Percentiles rank a stretch among this genome's conserved stretches.
Conservation (phyloP, 2,113 vertebrate genomes). For the Peromyscus californicus region DNA sequence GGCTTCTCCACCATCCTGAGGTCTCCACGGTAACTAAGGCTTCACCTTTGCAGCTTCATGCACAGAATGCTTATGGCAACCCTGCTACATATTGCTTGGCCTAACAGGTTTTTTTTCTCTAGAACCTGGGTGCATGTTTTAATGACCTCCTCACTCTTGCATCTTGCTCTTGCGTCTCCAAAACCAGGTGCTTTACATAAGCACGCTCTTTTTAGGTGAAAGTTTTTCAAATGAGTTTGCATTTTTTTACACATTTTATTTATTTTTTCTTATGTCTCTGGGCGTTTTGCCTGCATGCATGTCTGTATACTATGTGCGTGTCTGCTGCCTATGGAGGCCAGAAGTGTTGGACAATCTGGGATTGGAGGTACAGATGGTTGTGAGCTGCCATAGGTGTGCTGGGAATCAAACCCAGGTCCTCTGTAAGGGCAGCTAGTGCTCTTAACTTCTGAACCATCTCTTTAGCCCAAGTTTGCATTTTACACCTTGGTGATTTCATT, state of each 20-base stretch:
- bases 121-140: neutral
- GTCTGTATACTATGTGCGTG: neutral
- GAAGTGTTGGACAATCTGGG: neutral
- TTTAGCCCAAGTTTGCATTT: neutral
- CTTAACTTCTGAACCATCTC: neutral
- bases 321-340: neutral
- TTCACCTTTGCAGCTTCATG: neutral
- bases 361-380: neutral
- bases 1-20: neutral
- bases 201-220: too few species aligned
- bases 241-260: neutral
- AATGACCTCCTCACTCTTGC: too few species aligned
- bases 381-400: neutral
- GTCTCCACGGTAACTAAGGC: neutral
- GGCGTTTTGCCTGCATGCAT: neutral
- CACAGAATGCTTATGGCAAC: neutral
- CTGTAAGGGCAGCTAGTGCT: neutral
- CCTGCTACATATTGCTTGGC: neutral
- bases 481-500: neutral
- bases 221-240: neutral
- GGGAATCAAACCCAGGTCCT: neutral
- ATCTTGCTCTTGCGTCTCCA: neutral
- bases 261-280: neutral
- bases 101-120: neutral
- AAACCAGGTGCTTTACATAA: neutral